Evolutionary conservation across 2,888 invertebrate genomes (phyloP).

Genomic region (Gasteruption jaculator): DNA sequence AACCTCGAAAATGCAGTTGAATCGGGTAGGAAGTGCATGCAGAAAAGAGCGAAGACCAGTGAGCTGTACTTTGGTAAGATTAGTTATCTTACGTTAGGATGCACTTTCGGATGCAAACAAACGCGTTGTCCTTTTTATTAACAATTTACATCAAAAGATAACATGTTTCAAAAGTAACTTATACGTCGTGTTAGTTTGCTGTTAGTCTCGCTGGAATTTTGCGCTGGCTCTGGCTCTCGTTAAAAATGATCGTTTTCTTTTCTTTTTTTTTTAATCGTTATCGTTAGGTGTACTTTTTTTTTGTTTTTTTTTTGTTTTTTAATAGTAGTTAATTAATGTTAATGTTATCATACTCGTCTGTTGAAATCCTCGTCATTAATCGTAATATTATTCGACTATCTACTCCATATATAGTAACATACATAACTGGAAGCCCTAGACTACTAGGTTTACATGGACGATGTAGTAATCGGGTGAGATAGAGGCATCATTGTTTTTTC

Average conservation of each 20-base stretch:
- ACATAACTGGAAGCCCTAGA: slow-evolving; percentile 52
- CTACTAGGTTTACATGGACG: slow-evolving; percentile 51
- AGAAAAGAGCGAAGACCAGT: slow-evolving; percentile 5
- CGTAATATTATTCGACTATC: slow-evolving; percentile 46
- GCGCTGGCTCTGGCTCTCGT: too few relatives aligned
- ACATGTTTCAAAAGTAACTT: slow-evolving; percentile 44
- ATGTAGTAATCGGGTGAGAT: slow-evolving; percentile 44
- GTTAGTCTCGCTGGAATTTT: too few relatives aligned
- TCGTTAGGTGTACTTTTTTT: background rate
- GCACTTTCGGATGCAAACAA: too few relatives aligned
- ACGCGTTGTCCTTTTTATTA: slow-evolving; percentile 38
- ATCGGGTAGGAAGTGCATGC: too few relatives aligned
- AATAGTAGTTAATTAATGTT: too few relatives aligned
- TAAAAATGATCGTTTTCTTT: slow-evolving; percentile 11
- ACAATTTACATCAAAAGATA: slow-evolving; percentile 48
- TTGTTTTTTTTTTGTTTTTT: background rate
- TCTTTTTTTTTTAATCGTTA: slow-evolving; percentile 4
- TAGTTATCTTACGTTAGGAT: too few relatives aligned
- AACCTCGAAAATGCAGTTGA: too few relatives aligned
- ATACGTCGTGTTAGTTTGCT: slow-evolving; percentile 9
- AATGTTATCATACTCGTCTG: background rate
- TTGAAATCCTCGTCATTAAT: slow-evolving; percentile 18
- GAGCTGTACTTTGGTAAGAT: too few relatives aligned
- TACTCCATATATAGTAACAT: slow-evolving; percentile 50
- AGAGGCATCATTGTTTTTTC: slow-evolving; percentile 30